Percentiles rank a stretch among this genome's conserved stretches.
These are phyloP conservation scores for Bombus confusus DNA, from an alignment of 1,140 invertebrate species.

Conservation along the genomic window DNA sequence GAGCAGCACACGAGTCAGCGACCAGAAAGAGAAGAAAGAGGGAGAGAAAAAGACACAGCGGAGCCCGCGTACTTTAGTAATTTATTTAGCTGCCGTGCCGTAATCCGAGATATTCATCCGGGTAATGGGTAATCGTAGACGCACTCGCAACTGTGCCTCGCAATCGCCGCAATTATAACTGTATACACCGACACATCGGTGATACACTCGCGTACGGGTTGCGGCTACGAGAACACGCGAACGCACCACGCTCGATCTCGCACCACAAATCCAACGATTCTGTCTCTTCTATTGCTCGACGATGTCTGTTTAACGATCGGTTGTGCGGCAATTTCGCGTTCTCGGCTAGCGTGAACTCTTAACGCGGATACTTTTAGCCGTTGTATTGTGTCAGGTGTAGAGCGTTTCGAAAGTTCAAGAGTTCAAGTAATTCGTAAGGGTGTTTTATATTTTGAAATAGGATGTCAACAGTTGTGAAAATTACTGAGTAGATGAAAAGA, in stretches of 20 bases:
- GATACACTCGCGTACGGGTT: neutral
- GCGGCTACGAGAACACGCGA: neutral
- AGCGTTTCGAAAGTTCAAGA: too few species aligned
- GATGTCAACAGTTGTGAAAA: too few species aligned
- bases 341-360: too few species aligned
- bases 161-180: constrained; percentile 68
- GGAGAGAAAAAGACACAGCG: neutral
- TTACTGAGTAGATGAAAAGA: too few species aligned
- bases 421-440: too few species aligned
- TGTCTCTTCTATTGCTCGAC: neutral
- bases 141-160: constrained; percentile 52
- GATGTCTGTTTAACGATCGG: constrained; percentile 25
- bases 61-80: constrained; percentile 41
- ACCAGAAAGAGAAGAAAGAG: neutral
- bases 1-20: too few species aligned
- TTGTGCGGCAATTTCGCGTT: too few species aligned
- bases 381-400: too few species aligned
- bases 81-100: constrained; percentile 58
- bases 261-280: neutral
- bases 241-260: neutral
- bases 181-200: constrained; percentile 26
- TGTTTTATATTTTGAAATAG: too few species aligned
- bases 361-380: too few species aligned
- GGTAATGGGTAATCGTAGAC: constrained; percentile 66
- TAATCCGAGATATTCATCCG: constrained; percentile 67